Evolutionary conservation across 53 echinoderm and acorn worm genomes (phyloP), one percentile per base, ranked within the genome.

Genomic region (Hippasteria phrygiana): DNA sequence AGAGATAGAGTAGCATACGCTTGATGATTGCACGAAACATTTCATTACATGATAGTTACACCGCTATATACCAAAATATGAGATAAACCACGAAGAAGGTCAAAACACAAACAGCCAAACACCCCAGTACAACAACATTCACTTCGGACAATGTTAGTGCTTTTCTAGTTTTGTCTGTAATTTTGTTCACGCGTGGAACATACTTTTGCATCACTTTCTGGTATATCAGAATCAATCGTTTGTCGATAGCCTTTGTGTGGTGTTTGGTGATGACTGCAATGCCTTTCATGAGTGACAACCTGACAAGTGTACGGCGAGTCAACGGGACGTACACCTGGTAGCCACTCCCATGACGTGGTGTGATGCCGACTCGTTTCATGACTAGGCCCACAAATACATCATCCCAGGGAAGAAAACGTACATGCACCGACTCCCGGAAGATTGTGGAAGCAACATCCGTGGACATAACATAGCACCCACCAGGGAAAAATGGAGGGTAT

Each of bases 361-460:
- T 75, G n/a, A 91, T 62, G 24, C 76, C 85, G 8, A 66, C 43
- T 26, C 74, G 46, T 64, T 86, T 86, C 79, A 91, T 63, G 51
- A 91, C 86, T 20, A 91, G 34, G 10, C 91, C 91, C 13, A 91
- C 75, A 22, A 85, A 91, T 14, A 85, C 91, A 24, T 91, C 91
- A 36, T 91, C 91, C 91, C 91, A 91, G 3, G 91, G 91, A 38
- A 91, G 40, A 53, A 82, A 91, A 2, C 91, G 85, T 18, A 91
- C 91, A 53, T 85, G 85, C 10, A 65, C 85, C n/a, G 91, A 74
- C 33, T 84, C 62, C 16, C 20, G 27, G 50, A 55, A 91, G n/a
- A 91, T 55, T 51, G 56, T 24, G 20, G 42, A 20, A 1, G 47
- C 85, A 1, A 91, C 91, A 64, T 91, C 91, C 6, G 66, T 13